Conservation (phyloP, 35 echinoderm and acorn worm genomes). For the Heliocidaris tuberculata region DNA sequence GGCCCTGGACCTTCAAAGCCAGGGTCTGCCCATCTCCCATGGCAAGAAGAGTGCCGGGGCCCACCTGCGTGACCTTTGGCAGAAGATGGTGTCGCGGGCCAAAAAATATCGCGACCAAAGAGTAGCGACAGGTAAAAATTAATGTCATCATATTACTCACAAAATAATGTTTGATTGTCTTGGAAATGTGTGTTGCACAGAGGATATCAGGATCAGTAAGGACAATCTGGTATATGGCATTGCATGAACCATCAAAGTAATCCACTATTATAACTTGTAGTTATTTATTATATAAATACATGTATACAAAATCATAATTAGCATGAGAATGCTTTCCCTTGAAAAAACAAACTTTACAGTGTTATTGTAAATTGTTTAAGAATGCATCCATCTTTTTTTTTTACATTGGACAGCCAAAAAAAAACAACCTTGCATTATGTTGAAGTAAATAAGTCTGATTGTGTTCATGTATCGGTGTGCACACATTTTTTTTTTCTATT, state of each 20-base stretch:
- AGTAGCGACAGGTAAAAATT: not conserved
- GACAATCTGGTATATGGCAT: not conserved
- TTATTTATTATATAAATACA: no score
- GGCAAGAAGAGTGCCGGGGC: not conserved
- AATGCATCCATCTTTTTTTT: not conserved
- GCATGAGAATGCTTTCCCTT: not conserved
- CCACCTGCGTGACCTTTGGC: not conserved
- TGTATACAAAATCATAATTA: not conserved
- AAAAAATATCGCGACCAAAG: conserved; percentile 21
- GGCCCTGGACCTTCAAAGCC: not conserved
- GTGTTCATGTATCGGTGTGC: no score
- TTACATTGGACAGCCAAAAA: not conserved
- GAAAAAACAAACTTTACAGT: not conserved
- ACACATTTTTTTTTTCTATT: no score
- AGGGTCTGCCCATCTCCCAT: not conserved
- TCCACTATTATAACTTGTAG: not conserved
- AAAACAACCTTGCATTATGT: no score
- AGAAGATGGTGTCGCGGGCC: conserved; percentile 30
- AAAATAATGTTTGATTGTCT: conserved; percentile 3
- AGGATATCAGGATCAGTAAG: not conserved
- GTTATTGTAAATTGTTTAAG: not conserved
- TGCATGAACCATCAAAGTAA: not conserved
- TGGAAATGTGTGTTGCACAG: not conserved
- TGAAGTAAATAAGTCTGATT: no score
- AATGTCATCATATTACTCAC: not conserved